These are phyloP conservation scores for Macrobrachium nipponense DNA, from an alignment of 1,140 invertebrate species.

Conservation along the genomic window DNA sequence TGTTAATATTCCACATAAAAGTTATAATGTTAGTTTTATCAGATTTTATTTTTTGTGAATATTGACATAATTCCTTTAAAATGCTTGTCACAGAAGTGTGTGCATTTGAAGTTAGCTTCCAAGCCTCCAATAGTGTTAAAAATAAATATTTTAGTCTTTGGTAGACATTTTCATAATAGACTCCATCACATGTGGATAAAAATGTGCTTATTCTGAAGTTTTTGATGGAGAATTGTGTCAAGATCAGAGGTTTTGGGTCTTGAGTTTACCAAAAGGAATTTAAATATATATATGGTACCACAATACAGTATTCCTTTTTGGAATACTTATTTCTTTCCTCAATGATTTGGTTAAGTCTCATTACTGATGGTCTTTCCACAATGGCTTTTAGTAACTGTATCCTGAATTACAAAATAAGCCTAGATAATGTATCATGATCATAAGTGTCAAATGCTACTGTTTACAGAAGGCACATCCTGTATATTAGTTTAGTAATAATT, in stretches of 20 bases:
- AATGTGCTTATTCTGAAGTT: constrained; percentile 50
- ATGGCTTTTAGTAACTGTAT: constrained; percentile 54
- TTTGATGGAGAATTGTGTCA: constrained; percentile 43
- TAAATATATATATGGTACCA: constrained; percentile 10
- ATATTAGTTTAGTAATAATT: constrained; percentile 49
- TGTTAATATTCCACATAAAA: neutral
- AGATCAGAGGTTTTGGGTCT: constrained; percentile 41
- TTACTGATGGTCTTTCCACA: constrained; percentile 52
- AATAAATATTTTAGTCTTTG: neutral
- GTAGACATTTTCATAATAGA: constrained; percentile 31
- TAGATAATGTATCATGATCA: constrained; percentile 52
- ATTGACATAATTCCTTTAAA: too few species aligned
- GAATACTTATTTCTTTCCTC: constrained; percentile 8
- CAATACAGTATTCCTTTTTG: constrained; percentile 12
- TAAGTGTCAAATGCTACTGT: constrained; percentile 50
- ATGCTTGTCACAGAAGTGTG: too few species aligned
- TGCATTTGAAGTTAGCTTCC: neutral
- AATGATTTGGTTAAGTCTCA: constrained; percentile 30
- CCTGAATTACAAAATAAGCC: constrained; percentile 41
- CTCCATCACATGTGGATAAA: constrained; percentile 36
- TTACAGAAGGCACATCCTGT: constrained; percentile 42
- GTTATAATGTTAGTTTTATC: neutral
- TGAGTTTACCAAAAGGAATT: constrained; percentile 2
- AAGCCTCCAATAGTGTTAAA: constrained; percentile 8
- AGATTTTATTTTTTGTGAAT: too few species aligned